Evolutionary conservation across 2,888 invertebrate species (phyloP).

Genomic region (Xestia xanthographa): DNA sequence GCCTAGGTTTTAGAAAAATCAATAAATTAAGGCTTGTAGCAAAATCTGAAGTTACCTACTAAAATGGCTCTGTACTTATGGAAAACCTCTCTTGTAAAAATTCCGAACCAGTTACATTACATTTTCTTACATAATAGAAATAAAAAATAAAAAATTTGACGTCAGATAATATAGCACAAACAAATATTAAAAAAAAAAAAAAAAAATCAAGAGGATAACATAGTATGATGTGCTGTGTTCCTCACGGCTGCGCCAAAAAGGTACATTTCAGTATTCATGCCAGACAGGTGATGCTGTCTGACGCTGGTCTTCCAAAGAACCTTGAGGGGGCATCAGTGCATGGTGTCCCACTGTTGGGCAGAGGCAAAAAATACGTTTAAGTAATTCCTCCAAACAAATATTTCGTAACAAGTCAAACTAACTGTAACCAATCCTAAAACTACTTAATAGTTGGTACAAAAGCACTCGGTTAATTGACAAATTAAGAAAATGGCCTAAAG

Average conservation of each 20-base stretch:
- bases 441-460: constrained; percentile 28
- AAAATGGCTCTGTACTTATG: not conserved
- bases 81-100: not conserved
- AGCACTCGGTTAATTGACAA: constrained; percentile 46
- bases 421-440: not conserved
- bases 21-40: not conserved
- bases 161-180: too few species aligned
- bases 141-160: too few species aligned
- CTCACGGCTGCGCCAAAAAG: too few species aligned
- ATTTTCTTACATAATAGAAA: not conserved
- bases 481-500: constrained; percentile 51
- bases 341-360: not conserved
- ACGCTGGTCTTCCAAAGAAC: too few species aligned
- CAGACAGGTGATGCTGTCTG: too few species aligned
- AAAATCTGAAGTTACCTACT: not conserved
- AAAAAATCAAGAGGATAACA: too few species aligned
- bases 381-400: not conserved
- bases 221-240: too few species aligned
- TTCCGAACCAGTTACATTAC: not conserved
- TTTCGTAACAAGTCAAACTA: constrained; percentile 14
- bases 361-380: not conserved
- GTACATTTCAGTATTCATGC: too few species aligned
- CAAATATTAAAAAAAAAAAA: too few species aligned
- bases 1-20: not conserved
- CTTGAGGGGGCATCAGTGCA: too few species aligned